phyloP scores from a whole-genome alignment of 2,888 invertebrate genomes.

The Galerucella nymphaeae region DNA sequence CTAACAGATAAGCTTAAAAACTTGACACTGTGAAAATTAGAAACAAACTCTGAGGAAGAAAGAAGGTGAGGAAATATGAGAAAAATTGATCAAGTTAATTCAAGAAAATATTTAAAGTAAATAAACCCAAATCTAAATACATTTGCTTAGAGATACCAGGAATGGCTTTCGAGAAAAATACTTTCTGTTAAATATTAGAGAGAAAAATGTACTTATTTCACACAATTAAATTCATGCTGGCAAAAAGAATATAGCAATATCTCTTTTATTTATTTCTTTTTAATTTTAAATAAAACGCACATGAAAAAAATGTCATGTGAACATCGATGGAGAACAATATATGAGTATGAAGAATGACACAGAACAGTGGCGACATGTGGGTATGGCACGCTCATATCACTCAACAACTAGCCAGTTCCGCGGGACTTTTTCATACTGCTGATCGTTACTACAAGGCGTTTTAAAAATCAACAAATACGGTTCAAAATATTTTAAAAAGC shows the following conservation, averaged over 20 bases:
- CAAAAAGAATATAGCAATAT: slow-evolving; percentile 59
- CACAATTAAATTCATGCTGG: slow-evolving; percentile 54
- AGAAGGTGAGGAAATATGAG: too few species aligned
- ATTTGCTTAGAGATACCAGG: not conserved
- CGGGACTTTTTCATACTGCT: slow-evolving; percentile 60
- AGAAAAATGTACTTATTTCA: slow-evolving; percentile 58
- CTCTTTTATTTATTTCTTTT: slow-evolving; percentile 53
- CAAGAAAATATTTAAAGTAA: too few species aligned
- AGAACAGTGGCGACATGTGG: slow-evolving; percentile 58
- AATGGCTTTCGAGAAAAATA: slow-evolving; percentile 11
- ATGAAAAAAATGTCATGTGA: slow-evolving; percentile 49
- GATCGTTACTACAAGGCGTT: slow-evolving; percentile 36
- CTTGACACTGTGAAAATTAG: too few species aligned
- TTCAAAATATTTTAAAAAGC: not conserved
- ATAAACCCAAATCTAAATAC: too few species aligned
- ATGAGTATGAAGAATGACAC: slow-evolving; percentile 46
- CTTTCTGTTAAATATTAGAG: slow-evolving; percentile 49
- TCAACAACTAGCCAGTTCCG: slow-evolving; percentile 60
- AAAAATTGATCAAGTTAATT: too few species aligned
- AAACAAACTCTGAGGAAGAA: too few species aligned
- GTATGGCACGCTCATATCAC: slow-evolving; percentile 66
- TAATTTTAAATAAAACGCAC: slow-evolving; percentile 24
- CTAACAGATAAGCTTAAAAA: too few species aligned
- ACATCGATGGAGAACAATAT: slow-evolving; percentile 46
- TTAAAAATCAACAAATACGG: slow-evolving; percentile 13